Percentiles rank a stretch among this genome's conserved stretches.
These are phyloP conservation scores for Artemisiospiza belli DNA, from an alignment of 2,113 vertebrate species.

Conservation along the genomic window DNA sequence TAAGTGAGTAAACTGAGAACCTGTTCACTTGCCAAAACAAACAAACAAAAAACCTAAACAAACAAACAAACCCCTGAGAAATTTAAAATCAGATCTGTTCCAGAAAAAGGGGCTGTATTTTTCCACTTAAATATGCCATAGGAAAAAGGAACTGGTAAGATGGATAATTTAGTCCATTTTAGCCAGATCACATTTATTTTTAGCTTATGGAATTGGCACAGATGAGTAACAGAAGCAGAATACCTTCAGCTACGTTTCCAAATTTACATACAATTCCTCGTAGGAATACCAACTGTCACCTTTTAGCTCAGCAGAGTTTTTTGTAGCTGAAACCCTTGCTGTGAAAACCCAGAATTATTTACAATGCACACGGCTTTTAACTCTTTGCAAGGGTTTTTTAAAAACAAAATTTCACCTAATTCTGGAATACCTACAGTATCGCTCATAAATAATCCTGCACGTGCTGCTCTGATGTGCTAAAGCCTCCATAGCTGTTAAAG, in stretches of 20 bases:
- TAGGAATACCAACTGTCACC: background rate
- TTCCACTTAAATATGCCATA: conserved; percentile 52
- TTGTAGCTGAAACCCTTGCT: background rate
- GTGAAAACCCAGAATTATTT: background rate
- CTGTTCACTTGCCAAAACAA: background rate
- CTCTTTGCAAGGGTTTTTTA: background rate
- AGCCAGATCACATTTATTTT: conserved; percentile 64
- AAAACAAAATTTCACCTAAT: background rate
- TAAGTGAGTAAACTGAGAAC: background rate
- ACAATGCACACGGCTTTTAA: background rate
- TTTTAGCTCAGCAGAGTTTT: background rate
- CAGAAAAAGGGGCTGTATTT: conserved; percentile 14
- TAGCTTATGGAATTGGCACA: conserved; percentile 37
- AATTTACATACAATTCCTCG: background rate
- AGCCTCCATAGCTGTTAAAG: background rate
- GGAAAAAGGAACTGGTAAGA: conserved; percentile 59
- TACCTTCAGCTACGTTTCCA: conserved; percentile 9
- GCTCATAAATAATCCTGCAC: background rate
- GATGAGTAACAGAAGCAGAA: conserved; percentile 18
- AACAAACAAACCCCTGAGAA: background rate
- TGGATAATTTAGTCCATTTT: conserved; percentile 25
- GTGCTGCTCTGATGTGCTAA: background rate
- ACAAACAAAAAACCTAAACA: background rate
- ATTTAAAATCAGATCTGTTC: background rate
- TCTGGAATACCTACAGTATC: background rate